These are phyloP conservation scores for Eulimnadia texana DNA, from an alignment of 1,140 invertebrate species.

Conservation along the genomic window DNA sequence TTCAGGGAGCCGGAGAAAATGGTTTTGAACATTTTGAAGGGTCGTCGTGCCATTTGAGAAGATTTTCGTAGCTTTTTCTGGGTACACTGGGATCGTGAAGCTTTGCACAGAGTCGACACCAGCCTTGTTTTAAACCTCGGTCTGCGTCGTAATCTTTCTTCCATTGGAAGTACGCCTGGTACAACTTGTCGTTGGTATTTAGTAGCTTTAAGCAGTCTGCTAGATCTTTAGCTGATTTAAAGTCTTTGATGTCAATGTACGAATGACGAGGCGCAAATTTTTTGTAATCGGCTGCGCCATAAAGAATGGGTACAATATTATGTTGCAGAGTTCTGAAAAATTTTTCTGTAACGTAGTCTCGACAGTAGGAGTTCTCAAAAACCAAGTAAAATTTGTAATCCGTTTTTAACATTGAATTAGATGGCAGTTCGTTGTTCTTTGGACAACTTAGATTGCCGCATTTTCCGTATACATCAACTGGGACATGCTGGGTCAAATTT, in stretches of 20 bases:
- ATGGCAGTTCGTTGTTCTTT: not conserved
- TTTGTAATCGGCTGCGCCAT: slow-evolving; percentile 42
- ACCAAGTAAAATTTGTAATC: slow-evolving; percentile 27
- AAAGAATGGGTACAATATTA: slow-evolving; percentile 48
- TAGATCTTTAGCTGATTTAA: slow-evolving; percentile 32
- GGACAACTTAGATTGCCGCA: slow-evolving; percentile 37
- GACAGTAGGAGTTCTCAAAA: slow-evolving; percentile 28
- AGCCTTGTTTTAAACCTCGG: not conserved
- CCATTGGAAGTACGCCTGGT: slow-evolving; percentile 25
- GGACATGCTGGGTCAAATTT: slow-evolving; percentile 38
- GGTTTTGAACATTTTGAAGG: no score
- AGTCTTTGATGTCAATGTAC: slow-evolving; percentile 43
- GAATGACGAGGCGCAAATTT: slow-evolving; percentile 45
- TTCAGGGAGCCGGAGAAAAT: no score
- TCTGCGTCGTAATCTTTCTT: slow-evolving; percentile 22
- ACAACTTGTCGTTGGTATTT: slow-evolving; percentile 25
- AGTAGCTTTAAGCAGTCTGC: slow-evolving; percentile 35
- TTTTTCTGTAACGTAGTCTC: slow-evolving; percentile 30
- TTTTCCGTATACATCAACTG: slow-evolving; percentile 51
- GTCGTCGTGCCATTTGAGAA: no score
- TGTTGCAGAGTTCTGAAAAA: slow-evolving; percentile 20
- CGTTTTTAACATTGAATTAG: no score
- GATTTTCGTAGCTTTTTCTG: slow-evolving; percentile 17
- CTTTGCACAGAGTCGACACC: slow-evolving; percentile 21
- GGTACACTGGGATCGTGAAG: slow-evolving; percentile 17